phyloP scores from a whole-genome alignment of 2,113 vertebrate species.

The Daboia siamensis region DNA sequence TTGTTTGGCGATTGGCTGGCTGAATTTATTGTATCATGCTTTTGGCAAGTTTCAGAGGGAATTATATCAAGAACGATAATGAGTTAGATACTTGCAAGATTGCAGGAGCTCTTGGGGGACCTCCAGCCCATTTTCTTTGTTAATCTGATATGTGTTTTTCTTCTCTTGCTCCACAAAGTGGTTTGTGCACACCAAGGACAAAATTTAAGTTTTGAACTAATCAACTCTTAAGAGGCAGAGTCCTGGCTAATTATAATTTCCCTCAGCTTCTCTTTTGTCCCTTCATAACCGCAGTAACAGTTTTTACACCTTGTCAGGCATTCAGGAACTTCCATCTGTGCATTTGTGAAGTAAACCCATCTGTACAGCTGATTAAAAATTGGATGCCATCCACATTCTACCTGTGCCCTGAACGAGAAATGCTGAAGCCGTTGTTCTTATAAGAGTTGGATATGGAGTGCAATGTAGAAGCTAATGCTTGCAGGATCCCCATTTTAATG shows the following conservation, averaged over 20 bases:
- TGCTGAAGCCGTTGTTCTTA: slow-evolving; percentile 63
- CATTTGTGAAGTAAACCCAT: slow-evolving; percentile 82
- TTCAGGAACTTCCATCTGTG: slow-evolving; percentile 80
- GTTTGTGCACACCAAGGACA: slow-evolving; percentile 60
- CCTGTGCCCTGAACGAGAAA: slow-evolving; percentile 69
- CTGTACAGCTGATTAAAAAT: slow-evolving; percentile 81
- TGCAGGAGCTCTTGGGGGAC: slow-evolving; percentile 45
- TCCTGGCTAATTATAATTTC: slow-evolving; percentile 71
- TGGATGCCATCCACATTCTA: slow-evolving; percentile 75
- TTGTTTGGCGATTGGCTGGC: slow-evolving; percentile 47
- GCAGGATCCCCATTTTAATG: slow-evolving; percentile 58
- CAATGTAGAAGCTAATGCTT: slow-evolving; percentile 54
- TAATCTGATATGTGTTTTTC: slow-evolving; percentile 41
- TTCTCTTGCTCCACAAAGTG: slow-evolving; percentile 28
- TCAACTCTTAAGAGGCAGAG: slow-evolving; percentile 66
- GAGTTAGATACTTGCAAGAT: slow-evolving; percentile 51
- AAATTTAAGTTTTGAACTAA: slow-evolving; percentile 69
- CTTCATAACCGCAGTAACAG: slow-evolving; percentile 74
- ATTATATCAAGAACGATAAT: slow-evolving; percentile 48
- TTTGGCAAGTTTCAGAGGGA: slow-evolving; percentile 52
- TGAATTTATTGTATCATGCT: slow-evolving; percentile 50
- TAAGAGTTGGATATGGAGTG: slow-evolving; percentile 50
- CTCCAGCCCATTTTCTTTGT: slow-evolving; percentile 46
- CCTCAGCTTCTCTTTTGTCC: slow-evolving; percentile 68
- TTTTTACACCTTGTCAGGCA: slow-evolving; percentile 82